These are phyloP conservation scores for Psix sp. DNA, from an alignment of 1,140 invertebrate species.

Conservation along the genomic window DNA sequence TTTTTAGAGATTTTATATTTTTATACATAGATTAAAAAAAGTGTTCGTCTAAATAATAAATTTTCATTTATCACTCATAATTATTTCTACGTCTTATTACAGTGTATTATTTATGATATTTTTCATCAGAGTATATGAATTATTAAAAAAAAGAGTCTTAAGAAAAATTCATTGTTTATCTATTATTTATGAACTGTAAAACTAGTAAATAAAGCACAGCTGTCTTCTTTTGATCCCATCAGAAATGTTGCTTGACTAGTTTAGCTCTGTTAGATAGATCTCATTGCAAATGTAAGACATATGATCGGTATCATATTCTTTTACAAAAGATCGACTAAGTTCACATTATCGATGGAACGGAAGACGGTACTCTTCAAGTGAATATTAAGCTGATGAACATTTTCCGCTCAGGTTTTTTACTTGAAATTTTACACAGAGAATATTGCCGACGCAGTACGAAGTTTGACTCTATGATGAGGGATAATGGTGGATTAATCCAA, in stretches of 20 bases:
- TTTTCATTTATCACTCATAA: no score
- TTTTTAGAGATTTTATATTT: no score
- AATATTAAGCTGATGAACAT: no score
- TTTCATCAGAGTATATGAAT: background rate
- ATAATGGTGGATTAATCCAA: constrained; percentile 39
- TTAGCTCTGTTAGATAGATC: constrained; percentile 33
- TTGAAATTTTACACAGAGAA: constrained; percentile 16
- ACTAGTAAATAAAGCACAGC: constrained; percentile 31
- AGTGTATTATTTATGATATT: no score
- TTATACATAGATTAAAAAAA: no score
- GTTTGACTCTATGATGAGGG: constrained; percentile 9
- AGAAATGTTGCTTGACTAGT: constrained; percentile 56
- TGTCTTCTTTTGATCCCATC: constrained; percentile 43
- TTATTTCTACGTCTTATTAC: no score
- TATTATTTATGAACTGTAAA: constrained; percentile 10
- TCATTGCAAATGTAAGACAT: constrained; percentile 37
- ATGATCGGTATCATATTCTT: constrained; percentile 55
- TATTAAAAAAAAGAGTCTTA: background rate
- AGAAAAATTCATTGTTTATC: no score
- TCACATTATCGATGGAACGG: constrained; percentile 40
- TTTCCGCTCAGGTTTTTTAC: background rate
- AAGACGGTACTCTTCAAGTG: constrained; percentile 23
- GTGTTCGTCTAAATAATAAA: no score
- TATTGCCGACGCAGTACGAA: constrained; percentile 20
- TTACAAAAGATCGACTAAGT: constrained; percentile 49